These are phyloP conservation scores for Aphodius sticticus DNA, from an alignment of 2,888 invertebrate species.

Conservation along the genomic window DNA sequence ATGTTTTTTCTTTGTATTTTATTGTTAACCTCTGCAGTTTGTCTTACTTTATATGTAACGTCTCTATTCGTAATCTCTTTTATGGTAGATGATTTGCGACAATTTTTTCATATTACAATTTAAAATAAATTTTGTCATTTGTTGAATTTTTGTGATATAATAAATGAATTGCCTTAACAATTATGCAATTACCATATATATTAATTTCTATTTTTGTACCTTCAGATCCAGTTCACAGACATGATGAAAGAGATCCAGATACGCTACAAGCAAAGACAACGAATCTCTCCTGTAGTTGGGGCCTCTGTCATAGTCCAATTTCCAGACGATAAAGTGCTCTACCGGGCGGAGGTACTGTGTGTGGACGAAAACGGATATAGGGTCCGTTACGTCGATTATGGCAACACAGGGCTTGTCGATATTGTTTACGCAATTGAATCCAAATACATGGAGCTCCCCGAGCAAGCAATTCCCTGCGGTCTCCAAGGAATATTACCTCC, in stretches of 20 bases:
- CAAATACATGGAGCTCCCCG: conserved; percentile 71
- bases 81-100: no score
- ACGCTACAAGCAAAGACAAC: conserved; percentile 67
- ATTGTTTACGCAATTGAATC: conserved; percentile 77
- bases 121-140: no score
- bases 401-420: conserved; percentile 72
- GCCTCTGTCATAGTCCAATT: conserved; percentile 75
- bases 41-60: no score
- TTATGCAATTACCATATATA: no score
- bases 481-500: conserved; percentile 68
- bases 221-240: conserved; percentile 65
- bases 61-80: no score
- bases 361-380: conserved; percentile 58
- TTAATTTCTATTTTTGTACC: conserved; percentile 21
- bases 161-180: no score
- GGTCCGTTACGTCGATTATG: conserved; percentile 80
- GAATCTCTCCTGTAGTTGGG: conserved; percentile 62
- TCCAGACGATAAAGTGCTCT: conserved; percentile 74
- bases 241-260: conserved; percentile 78
- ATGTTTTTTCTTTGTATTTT: no score
- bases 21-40: no score
- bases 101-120: no score
- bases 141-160: no score
- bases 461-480: conserved; percentile 75
- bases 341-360: conserved; percentile 70